Evolutionary conservation across 2,888 invertebrate genomes (phyloP), one percentile per base, ranked within the genome.

Genomic region (Caenorhabditis uteleia): DNA sequence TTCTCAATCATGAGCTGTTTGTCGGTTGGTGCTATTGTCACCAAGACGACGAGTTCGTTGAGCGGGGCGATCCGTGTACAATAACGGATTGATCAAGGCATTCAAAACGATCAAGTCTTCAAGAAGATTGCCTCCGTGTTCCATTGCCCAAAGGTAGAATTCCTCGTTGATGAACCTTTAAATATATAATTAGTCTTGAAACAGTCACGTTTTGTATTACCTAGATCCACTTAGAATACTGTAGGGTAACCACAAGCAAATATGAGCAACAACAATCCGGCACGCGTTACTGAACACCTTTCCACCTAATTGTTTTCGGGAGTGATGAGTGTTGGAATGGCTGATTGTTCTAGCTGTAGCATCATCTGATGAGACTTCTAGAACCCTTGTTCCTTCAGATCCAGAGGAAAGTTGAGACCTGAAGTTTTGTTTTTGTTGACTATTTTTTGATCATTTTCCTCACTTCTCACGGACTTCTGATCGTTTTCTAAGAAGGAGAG

Each of bases 71-170:
- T 45, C 38, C 18, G 25, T 48, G 49, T 80, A 80, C 7, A 80
- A 47, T n/a, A 79, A 53, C n/a, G 80, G 80, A 48, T 80, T 80
- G 26, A 80, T 26, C 21, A 80, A 61, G 7, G 74, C 69, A 50
- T 75, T 78, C 29, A 80, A 53, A n/a, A 79, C 68, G 25, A 80
- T 79, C 26, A 80, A 61, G 47, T 77, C 75, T 46, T 79, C 79
- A 2, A 75, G 50, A 12, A 79, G 48, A 31, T 70, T 54, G 1
- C 66, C 77, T 7, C 77, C 78, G 16, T 68, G 57, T 21, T 55
- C 55, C 50, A 73, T 61, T 27, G 65, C 39, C 16, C 20, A 44
- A 8, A 44, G 46, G 57, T 75, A 77, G 44, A 64, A 50, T 6
- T 53, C 49, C 10, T 59, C 58, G 39, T 65, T 49, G 3, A 69